Evolutionary conservation across 2,888 invertebrate genomes (phyloP), one percentile per base, ranked within the genome.

Genomic region (Acanthopleura granulata): DNA sequence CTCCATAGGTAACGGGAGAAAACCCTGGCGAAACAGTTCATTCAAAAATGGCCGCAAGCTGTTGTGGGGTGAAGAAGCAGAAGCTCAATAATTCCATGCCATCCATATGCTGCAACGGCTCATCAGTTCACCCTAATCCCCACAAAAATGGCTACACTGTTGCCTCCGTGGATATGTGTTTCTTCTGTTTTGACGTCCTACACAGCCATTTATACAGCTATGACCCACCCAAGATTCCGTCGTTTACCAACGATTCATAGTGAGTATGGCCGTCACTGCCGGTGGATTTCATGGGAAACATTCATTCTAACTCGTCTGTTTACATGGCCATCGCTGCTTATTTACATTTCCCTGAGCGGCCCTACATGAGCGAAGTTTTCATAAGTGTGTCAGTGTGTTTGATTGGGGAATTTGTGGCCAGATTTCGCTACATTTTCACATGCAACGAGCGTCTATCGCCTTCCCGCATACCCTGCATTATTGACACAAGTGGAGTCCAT

Each of bases 161-260:
- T 69, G 85, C 89, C 57, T 81, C 85, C 76, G 83, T 88, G 61
- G 98, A 98, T 91, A 99, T 99, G 99, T 97, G 97, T 91, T 96
- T 95, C 93, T 99, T 96, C 93, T 99, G 99, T 93, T 99, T 99
- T 93, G 99, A 99, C 92, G 97, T 98, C 86, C 94, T 99, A 83
- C 95, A 97, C 92, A 94, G 95, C 91, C 96, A 98, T 92, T 93
- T 99, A 88, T 95, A 97, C 92, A 96, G 95, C 91, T 93, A 96
- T 91, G 97, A 97, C 85, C 95, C 96, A 84, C 98, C 98, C 83
- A 95, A 95, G 91, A 93, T 95, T 91, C 93, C 82, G 74, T 98
- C 88, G 93, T 98, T 99, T 92, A 95, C 96, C 89, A 97, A 98
- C 91, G 97, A 97, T 90, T 94, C 96, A 90, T 97, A 95, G 97